These are phyloP conservation scores for Jordanella pulchra DNA, from an alignment of 2,797 vertebrate genomes.

Conservation along the genomic window DNA sequence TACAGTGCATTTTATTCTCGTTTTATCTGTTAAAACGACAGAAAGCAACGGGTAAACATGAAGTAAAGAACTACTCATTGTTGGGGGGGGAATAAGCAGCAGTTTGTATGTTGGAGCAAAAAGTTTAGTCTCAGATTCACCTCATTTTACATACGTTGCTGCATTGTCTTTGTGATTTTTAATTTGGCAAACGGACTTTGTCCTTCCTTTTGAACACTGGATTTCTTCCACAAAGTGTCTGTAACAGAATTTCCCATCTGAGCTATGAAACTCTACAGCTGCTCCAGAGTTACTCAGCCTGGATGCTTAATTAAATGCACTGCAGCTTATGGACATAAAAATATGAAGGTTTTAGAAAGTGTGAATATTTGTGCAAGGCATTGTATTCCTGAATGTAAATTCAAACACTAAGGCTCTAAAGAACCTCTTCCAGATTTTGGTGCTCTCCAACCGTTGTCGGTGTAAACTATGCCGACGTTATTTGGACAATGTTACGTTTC, in stretches of 20 bases:
- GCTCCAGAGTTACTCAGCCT: too few relatives aligned
- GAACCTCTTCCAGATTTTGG: background rate
- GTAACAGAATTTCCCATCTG: background rate
- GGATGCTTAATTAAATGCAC: background rate
- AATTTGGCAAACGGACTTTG: too few relatives aligned
- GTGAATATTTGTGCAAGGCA: background rate
- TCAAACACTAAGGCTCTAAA: background rate
- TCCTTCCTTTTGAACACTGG: background rate
- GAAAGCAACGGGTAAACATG: background rate
- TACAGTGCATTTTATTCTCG: background rate
- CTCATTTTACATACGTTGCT: too few relatives aligned
- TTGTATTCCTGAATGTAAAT: slow-evolving; percentile 18
- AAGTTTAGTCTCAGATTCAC: too few relatives aligned
- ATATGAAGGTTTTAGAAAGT: background rate
- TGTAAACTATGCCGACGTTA: slow-evolving; percentile 18
- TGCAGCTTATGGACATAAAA: background rate
- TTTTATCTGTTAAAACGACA: background rate
- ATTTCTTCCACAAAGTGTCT: background rate
- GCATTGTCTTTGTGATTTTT: too few relatives aligned
- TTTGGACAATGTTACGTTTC: slow-evolving; percentile 30
- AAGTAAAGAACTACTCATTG: background rate
- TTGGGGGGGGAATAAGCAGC: too few relatives aligned
- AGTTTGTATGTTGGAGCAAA: too few relatives aligned
- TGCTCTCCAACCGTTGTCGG: too few relatives aligned
- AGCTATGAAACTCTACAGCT: too few relatives aligned